These are phyloP conservation scores for Leucoptera coffeella DNA, from an alignment of 2,888 invertebrate species.

Conservation along the genomic window DNA sequence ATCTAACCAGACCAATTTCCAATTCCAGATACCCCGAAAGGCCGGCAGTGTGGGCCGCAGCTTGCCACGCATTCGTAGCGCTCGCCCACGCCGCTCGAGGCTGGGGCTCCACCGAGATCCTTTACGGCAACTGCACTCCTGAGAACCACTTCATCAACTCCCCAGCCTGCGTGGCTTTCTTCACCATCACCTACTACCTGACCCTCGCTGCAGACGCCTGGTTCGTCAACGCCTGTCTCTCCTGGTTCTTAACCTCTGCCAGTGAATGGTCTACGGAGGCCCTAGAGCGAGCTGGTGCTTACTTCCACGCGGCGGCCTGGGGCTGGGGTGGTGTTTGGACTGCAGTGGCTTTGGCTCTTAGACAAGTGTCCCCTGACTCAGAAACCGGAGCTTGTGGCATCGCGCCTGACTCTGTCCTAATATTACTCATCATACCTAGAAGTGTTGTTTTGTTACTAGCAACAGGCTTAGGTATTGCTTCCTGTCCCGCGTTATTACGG, in stretches of 20 bases:
- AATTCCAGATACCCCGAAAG: conserved; percentile 83
- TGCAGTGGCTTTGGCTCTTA: conserved; percentile 72
- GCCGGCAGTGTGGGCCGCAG: conserved; percentile 83
- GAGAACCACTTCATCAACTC: conserved; percentile 44
- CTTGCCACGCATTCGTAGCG: conserved; percentile 79
- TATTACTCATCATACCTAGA: conserved; percentile 57
- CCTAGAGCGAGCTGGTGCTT: conserved; percentile 76
- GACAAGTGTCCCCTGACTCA: conserved; percentile 72
- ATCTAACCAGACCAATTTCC: too few species aligned
- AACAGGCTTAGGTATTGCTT: conserved; percentile 64
- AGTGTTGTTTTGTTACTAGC: conserved; percentile 61
- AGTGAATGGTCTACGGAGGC: conserved; percentile 93
- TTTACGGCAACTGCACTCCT: conserved; percentile 28
- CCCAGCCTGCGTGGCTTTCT: conserved; percentile 65
- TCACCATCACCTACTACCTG: conserved; percentile 71
- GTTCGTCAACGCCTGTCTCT: conserved; percentile 84
- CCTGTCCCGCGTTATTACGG: conserved; percentile 69
- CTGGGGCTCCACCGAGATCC: conserved; percentile 32
- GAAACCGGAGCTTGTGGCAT: conserved; percentile 80
- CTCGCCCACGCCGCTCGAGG: conserved; percentile 51
- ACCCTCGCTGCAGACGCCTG: conserved; percentile 75
- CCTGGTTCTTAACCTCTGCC: conserved; percentile 86
- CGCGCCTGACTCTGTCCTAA: conserved; percentile 50
- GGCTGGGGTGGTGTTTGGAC: conserved; percentile 81
- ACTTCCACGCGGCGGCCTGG: conserved; percentile 85